Percentiles rank a stretch among this genome's conserved stretches.
Evolutionary conservation across 1,140 invertebrate genomes (phyloP).

Genomic region (Diabrotica undecimpunctata): DNA sequence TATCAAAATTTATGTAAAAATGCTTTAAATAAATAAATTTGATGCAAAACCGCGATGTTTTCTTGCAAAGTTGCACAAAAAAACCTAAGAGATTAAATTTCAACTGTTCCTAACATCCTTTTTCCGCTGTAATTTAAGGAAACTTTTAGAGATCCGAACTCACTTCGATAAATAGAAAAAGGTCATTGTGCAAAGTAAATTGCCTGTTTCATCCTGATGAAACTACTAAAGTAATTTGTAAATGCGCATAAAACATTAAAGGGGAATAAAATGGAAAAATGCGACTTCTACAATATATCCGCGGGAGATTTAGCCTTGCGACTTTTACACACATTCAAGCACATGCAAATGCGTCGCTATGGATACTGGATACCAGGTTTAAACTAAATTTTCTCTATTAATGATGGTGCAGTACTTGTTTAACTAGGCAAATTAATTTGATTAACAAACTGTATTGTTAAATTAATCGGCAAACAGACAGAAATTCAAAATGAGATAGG

Average conservation of each 20-base stretch:
- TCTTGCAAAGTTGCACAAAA: no score
- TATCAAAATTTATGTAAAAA: no score
- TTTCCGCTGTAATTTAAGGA: no score
- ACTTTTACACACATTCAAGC: slow-evolving; percentile 26
- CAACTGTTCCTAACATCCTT: no score
- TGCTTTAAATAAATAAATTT: no score
- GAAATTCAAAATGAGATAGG: no score
- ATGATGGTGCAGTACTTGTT: no score
- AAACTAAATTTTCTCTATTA: slow-evolving; percentile 31
- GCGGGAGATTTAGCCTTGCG: slow-evolving; percentile 15
- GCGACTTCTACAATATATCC: slow-evolving; percentile 22
- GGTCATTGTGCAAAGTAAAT: slow-evolving; percentile 6
- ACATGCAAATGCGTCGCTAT: slow-evolving; percentile 40
- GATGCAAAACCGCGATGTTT: no score
- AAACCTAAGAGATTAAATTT: no score
- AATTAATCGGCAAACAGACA: no score
- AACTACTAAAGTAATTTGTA: slow-evolving; percentile 27
- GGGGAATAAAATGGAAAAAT: slow-evolving; percentile 22
- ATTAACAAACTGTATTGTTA: no score
- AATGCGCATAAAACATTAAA: slow-evolving; percentile 22
- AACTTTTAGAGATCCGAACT: background rate
- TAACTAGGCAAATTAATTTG: no score
- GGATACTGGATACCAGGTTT: slow-evolving; percentile 40
- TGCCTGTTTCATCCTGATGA: slow-evolving; percentile 22
- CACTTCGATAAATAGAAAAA: background rate